phyloP scores from a whole-genome alignment of 2,888 invertebrate genomes.

The Drosophila paranaensis region DNA sequence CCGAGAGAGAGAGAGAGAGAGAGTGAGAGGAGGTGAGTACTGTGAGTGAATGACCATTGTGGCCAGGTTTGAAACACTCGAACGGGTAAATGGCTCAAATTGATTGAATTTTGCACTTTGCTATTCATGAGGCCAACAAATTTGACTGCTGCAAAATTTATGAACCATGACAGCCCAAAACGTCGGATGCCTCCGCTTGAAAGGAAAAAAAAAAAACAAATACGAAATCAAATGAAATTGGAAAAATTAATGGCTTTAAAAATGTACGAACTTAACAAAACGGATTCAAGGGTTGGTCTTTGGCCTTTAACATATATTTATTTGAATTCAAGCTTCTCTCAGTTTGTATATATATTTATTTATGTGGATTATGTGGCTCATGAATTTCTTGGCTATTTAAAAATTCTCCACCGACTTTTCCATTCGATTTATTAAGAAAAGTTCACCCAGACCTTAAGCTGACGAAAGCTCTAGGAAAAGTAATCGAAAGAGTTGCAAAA shows the following conservation, averaged over 20 bases:
- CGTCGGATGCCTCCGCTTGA: conserved; percentile 10
- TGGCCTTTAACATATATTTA: not conserved
- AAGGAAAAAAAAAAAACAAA: conserved; percentile 10
- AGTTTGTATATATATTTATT: not conserved
- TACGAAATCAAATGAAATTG: conserved; percentile 20
- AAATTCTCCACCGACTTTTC: conserved; percentile 15
- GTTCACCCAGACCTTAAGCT: conserved; percentile 30
- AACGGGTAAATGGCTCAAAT: conserved; percentile 74
- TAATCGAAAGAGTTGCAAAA: conserved; percentile 65
- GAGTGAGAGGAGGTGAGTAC: not conserved
- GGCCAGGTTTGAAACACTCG: conserved; percentile 52
- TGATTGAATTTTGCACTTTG: conserved; percentile 80
- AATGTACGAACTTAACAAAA: conserved; percentile 13
- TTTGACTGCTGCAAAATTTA: conserved; percentile 66
- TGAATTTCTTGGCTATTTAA: conserved; percentile 21
- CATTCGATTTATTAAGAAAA: conserved; percentile 66
- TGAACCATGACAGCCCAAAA: conserved; percentile 55
- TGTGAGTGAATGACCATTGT: conserved; percentile 56
- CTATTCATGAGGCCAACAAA: conserved; percentile 75
- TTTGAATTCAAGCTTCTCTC: not conserved
- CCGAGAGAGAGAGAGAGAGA: not conserved
- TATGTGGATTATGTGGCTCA: not conserved
- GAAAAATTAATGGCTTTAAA: conserved; percentile 24
- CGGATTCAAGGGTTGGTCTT: conserved; percentile 3
- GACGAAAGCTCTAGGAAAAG: conserved; percentile 23